Percentiles rank a stretch among this genome's conserved stretches.
These are phyloP conservation scores for Trissolcus brochymenae DNA, from an alignment of 2,888 invertebrate species.

Conservation along the genomic window DNA sequence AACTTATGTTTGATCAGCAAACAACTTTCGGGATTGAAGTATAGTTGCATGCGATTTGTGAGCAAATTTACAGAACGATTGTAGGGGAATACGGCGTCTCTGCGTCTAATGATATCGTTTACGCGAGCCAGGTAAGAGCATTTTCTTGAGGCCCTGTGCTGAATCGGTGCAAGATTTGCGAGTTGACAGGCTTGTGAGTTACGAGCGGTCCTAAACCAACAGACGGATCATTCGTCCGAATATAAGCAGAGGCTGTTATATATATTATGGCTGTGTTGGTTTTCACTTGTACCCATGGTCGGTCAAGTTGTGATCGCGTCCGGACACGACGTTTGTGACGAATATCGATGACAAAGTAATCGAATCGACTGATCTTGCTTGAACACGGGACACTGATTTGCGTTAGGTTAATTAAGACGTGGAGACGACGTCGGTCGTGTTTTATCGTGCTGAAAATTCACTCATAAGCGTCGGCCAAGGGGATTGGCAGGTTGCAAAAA, in stretches of 20 bases:
- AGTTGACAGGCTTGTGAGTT: conserved; percentile 12
- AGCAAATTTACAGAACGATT: too few species aligned
- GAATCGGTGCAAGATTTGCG: not conserved
- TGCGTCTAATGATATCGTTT: too few species aligned
- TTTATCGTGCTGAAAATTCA: conserved; percentile 50
- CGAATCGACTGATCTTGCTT: conserved; percentile 17
- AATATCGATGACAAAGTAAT: conserved; percentile 49
- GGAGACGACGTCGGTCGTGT: conserved; percentile 24
- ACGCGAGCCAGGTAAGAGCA: too few species aligned
- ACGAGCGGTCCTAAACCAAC: conserved; percentile 30
- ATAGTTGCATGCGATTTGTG: too few species aligned
- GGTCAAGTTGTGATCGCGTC: too few species aligned
- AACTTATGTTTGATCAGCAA: too few species aligned
- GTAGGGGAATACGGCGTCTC: too few species aligned
- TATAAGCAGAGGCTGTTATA: not conserved
- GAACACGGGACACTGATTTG: conserved; percentile 45
- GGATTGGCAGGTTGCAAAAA: conserved; percentile 5
- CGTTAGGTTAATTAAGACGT: conserved; percentile 48
- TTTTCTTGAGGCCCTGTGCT: too few species aligned
- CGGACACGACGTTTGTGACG: too few species aligned
- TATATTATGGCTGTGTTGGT: not conserved
- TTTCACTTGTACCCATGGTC: too few species aligned
- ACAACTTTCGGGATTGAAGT: too few species aligned
- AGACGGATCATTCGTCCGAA: conserved; percentile 10
- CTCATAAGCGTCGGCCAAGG: conserved; percentile 27